Evolutionary conservation across 2,888 invertebrate genomes (phyloP).

Genomic region (Cephus sareptanus): DNA sequence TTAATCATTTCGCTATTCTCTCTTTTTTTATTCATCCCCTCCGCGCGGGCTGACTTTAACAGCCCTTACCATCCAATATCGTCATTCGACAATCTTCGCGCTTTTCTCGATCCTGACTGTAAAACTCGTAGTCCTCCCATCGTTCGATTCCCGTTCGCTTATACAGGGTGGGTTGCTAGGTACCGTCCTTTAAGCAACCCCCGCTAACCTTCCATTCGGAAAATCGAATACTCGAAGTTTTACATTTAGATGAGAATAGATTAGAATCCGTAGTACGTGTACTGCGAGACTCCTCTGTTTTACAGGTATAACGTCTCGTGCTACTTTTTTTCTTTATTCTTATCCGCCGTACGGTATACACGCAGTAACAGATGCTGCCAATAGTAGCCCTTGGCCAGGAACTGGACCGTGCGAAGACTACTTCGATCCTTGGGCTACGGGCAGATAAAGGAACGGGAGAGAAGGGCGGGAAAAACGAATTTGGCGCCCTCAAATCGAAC

Average conservation of each 20-base stretch:
- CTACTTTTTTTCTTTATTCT: neutral
- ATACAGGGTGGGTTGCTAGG: neutral
- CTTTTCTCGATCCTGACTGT: neutral
- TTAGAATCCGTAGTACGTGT: neutral
- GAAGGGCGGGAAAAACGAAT: constrained; percentile 28
- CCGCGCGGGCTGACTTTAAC: neutral
- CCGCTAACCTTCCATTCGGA: neutral
- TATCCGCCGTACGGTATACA: neutral
- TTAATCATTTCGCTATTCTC: neutral
- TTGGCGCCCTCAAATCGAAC: constrained; percentile 28
- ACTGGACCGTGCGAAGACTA: neutral
- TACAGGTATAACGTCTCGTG: neutral
- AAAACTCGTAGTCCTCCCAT: neutral
- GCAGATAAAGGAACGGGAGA: neutral
- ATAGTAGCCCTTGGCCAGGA: neutral
- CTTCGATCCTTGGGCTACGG: neutral
- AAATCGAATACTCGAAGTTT: neutral
- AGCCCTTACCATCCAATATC: neutral
- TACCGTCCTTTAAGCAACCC: neutral
- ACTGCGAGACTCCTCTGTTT: neutral
- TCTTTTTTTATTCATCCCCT: neutral
- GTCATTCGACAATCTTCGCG: neutral
- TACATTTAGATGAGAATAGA: neutral
- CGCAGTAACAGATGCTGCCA: neutral
- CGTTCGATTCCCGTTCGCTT: neutral